Base-by-base conservation (phyloP, 2,888 invertebrate species). In the Rhogogaster chlorosoma region DNA sequence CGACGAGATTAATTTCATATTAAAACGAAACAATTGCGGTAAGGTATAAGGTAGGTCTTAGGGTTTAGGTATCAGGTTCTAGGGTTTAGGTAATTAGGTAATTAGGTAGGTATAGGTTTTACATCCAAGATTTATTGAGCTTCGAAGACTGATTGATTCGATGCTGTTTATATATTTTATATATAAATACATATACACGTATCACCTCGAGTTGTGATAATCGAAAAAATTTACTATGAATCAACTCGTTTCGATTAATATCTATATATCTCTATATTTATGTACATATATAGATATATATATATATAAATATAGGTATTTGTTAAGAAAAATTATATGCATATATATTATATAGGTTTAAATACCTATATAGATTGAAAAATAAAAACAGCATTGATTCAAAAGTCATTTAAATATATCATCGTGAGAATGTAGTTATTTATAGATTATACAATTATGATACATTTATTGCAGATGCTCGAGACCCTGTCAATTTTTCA, bases 391-490 rank as follows among this genome's bases (percentile, higher is more conserved):
- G 70, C 70, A 70, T 70, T 29, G 70, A 70, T 26, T 70, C 36
- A 9, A 36, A 36, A 70, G 36, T 70, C 36, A 18, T 70, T 36
- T 70, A 70, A 36, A 70, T 36, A 70, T 70, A 70, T 70, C 70
- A 73, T 42, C n/a, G 38, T 73, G 73, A 73, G 73, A 73, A 73
- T 73, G 12, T 73, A 67, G 18, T 67, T 67, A 26, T 42, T 42
- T 90, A 89, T 90, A 90, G 89, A 90, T 91, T 91, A 91, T 90
- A 91, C 91, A 91, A 91, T 91, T 90, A 91, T 89, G 88, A 91
- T 90, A 91, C 90, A 92, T 90, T 91, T 91, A 92, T 92, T 91
- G 90, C 91, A 87, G 88, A 89, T 90, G 88, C 89, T 90, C 88
- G 89, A 89, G 90, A 91, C 90, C 89, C 88, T 90, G 90, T 89